Conservation (phyloP, 2,797 vertebrate species). For the Anolis apletophallus region DNA sequence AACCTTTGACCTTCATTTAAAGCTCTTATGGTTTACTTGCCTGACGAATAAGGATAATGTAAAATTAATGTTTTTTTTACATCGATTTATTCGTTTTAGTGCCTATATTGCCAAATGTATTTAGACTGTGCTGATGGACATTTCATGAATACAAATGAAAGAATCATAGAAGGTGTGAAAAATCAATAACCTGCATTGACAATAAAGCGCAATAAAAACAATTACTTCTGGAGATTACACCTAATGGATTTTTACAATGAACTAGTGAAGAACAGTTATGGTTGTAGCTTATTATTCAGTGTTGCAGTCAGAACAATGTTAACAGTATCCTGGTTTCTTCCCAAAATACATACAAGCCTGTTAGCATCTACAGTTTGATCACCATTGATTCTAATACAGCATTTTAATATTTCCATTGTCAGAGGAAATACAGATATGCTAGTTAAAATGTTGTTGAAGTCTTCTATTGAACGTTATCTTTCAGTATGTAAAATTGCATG, state of each 20-base stretch:
- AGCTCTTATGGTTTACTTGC: slow-evolving; percentile 83
- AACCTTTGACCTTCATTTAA: slow-evolving; percentile 94
- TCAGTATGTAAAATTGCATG: slow-evolving; percentile 10
- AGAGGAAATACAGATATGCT: not conserved
- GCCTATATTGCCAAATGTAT: slow-evolving; percentile 94
- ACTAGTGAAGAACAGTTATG: slow-evolving; percentile 77
- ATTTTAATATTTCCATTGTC: not conserved
- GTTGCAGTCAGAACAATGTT: slow-evolving; percentile 60
- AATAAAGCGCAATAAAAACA: slow-evolving; percentile 82
- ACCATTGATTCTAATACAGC: not conserved
- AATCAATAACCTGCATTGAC: slow-evolving; percentile 85
- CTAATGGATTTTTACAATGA: slow-evolving; percentile 83
- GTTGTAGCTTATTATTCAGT: slow-evolving; percentile 77
- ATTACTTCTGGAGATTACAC: slow-evolving; percentile 81
- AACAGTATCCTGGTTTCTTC: slow-evolving; percentile 51
- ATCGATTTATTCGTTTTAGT: slow-evolving; percentile 92
- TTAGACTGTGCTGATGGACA: slow-evolving; percentile 88
- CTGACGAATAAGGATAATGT: slow-evolving; percentile 96
- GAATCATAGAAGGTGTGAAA: slow-evolving; percentile 91
- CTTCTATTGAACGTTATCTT: slow-evolving; percentile 35
- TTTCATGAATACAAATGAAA: slow-evolving; percentile 99
- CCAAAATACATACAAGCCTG: slow-evolving; percentile 37
- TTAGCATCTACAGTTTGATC: not conserved
- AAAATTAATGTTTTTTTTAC: slow-evolving; percentile 96
- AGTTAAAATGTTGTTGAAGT: not conserved